Evolutionary conservation across 2,113 vertebrate genomes (phyloP).

Genomic region (Phyllopteryx taeniolatus): DNA sequence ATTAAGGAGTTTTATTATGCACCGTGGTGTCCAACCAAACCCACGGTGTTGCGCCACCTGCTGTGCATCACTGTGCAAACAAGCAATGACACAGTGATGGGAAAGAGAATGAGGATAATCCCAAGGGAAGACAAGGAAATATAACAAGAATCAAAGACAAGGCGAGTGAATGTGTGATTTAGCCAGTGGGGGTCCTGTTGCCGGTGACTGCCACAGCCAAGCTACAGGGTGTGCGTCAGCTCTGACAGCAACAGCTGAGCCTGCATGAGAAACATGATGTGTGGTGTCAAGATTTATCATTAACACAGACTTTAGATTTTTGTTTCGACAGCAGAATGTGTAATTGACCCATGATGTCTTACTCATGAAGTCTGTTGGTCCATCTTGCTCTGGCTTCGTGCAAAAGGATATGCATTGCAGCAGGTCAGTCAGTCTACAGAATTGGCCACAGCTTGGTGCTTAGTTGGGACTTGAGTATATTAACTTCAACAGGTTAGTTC

Average conservation of each 20-base stretch:
- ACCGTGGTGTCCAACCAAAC: slow-evolving; percentile 60
- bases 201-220: slow-evolving; percentile 32
- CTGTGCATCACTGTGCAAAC: slow-evolving; percentile 63
- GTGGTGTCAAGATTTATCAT: slow-evolving; percentile 52
- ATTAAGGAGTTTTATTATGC: slow-evolving; percentile 37
- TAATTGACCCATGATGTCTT: slow-evolving; percentile 47
- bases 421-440: slow-evolving; percentile 9
- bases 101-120: slow-evolving; percentile 15
- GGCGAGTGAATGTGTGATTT: slow-evolving; percentile 22
- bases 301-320: slow-evolving; percentile 23
- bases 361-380: slow-evolving; percentile 13
- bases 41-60: slow-evolving; percentile 41
- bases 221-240: slow-evolving; percentile 41
- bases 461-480: background rate
- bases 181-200: slow-evolving; percentile 32
- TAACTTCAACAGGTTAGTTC: background rate
- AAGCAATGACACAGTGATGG: slow-evolving; percentile 28
- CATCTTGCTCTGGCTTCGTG: slow-evolving; percentile 3
- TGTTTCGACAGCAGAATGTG: slow-evolving; percentile 55
- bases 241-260: slow-evolving; percentile 32
- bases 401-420: background rate
- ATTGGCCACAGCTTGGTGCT: background rate
- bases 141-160: slow-evolving; percentile 14
- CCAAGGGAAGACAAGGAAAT: slow-evolving; percentile 10
- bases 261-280: slow-evolving; percentile 30